phyloP scores from a whole-genome alignment of 2,113 vertebrate species.

The Poeciliopsis prolifica region DNA sequence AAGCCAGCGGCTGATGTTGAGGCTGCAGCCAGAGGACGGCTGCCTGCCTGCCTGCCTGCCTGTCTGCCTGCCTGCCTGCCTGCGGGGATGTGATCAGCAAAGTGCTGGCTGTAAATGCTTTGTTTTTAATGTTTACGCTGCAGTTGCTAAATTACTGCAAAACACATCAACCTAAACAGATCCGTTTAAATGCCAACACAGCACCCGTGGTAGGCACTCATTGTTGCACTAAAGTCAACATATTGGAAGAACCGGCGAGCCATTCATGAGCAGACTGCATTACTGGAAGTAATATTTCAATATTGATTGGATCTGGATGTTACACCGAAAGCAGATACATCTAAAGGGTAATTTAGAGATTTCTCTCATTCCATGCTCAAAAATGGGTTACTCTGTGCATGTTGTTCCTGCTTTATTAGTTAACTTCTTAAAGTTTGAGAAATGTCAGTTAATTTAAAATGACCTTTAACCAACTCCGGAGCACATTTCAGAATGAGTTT shows the following conservation, averaged over 20 bases:
- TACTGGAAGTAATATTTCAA: neutral
- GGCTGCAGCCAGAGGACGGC: neutral
- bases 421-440: neutral
- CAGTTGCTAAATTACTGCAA: neutral
- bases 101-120: neutral
- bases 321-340: neutral
- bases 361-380: too few species aligned
- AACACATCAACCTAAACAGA: neutral
- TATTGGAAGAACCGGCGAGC: neutral
- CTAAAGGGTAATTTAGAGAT: too few species aligned
- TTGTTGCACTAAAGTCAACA: neutral
- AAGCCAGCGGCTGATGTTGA: constrained; percentile 3
- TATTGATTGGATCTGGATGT: neutral
- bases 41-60: too few species aligned
- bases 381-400: too few species aligned
- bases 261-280: neutral
- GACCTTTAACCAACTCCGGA: too few species aligned
- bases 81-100: constrained; percentile 5
- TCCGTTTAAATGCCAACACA: constrained; percentile 6
- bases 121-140: neutral
- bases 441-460: neutral
- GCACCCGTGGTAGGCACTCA: neutral
- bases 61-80: too few species aligned
- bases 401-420: neutral
- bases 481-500: neutral